Evolutionary conservation across 2,113 vertebrate species (phyloP).

Genomic region (Excalfactoria chinensis): DNA sequence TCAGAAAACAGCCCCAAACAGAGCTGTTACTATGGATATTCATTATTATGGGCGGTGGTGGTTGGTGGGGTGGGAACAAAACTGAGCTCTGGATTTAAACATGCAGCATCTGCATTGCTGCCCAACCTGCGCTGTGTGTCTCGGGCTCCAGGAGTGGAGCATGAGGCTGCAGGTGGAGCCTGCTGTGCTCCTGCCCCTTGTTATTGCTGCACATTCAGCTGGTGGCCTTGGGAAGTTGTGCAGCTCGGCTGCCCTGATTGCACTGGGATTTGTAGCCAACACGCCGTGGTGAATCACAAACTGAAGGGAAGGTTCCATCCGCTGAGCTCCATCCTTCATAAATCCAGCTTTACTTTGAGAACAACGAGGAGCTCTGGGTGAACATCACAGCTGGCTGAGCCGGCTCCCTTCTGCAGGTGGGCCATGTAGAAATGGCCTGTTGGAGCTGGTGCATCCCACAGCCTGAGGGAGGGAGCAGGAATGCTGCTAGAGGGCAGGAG

Average conservation of each 20-base stretch:
- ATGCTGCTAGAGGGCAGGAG: background rate
- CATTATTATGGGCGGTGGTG: too few species aligned
- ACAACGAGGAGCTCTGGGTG: rapidly evolving
- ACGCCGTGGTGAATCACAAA: background rate
- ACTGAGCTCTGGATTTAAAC: slow-evolving; percentile 11
- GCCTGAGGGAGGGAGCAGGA: background rate
- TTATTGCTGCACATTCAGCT: background rate
- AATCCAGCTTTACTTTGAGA: background rate
- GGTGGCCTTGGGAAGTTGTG: background rate
- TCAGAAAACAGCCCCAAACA: slow-evolving; percentile 58
- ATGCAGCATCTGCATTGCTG: background rate
- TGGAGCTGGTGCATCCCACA: background rate
- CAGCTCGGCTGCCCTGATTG: background rate
- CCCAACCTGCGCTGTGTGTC: background rate
- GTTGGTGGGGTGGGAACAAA: background rate
- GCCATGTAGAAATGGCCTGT: background rate
- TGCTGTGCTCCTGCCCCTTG: rapidly evolving
- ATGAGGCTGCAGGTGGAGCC: background rate
- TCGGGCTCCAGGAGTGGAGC: background rate
- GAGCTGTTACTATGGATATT: slow-evolving; percentile 46
- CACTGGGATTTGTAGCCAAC: background rate
- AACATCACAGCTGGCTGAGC: background rate
- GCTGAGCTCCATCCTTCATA: rapidly evolving
- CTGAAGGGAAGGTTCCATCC: background rate
- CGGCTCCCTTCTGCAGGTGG: background rate